phyloP scores from a whole-genome alignment of 2,888 invertebrate genomes.

The Leucoptera coffeella region DNA sequence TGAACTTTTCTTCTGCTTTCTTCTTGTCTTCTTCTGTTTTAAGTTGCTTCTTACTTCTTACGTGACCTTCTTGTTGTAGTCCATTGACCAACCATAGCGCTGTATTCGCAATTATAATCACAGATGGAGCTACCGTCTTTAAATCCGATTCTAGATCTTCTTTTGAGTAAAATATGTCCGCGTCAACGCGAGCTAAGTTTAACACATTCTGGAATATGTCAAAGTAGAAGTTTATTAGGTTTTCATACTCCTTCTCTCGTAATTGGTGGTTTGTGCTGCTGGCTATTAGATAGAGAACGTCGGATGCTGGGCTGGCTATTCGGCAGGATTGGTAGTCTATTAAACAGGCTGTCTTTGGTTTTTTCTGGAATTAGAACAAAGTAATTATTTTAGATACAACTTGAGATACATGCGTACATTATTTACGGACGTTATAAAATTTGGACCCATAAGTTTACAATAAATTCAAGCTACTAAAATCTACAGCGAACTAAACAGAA shows the following conservation, averaged over 20 bases:
- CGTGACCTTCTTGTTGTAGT: conserved; percentile 34
- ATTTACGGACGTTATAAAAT: too few species aligned
- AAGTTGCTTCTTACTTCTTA: conserved; percentile 21
- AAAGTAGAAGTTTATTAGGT: conserved; percentile 22
- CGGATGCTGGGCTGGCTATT: conserved; percentile 27
- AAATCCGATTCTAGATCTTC: conserved; percentile 22
- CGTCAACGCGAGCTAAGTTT: conserved; percentile 10
- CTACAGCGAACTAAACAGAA: too few species aligned
- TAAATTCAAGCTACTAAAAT: too few species aligned
- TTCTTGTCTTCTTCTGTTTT: conserved; percentile 16
- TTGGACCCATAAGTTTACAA: too few species aligned
- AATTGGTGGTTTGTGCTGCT: conserved; percentile 20
- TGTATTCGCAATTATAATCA: conserved; percentile 31
- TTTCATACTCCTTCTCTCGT: conserved; percentile 13
- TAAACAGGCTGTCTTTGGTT: conserved; percentile 22
- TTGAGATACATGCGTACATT: too few species aligned
- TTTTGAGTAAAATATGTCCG: conserved; percentile 15
- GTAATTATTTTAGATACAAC: neutral
- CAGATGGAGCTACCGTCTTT: conserved; percentile 22
- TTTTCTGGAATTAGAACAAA: conserved; percentile 1
- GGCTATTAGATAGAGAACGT: conserved; percentile 24
- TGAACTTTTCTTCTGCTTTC: conserved; percentile 18
- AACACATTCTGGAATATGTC: conserved; percentile 15
- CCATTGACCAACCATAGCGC: conserved; percentile 32
- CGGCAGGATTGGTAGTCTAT: conserved; percentile 36